phyloP scores from a whole-genome alignment of 2,113 vertebrate genomes.

The Scolopax mira region DNA sequence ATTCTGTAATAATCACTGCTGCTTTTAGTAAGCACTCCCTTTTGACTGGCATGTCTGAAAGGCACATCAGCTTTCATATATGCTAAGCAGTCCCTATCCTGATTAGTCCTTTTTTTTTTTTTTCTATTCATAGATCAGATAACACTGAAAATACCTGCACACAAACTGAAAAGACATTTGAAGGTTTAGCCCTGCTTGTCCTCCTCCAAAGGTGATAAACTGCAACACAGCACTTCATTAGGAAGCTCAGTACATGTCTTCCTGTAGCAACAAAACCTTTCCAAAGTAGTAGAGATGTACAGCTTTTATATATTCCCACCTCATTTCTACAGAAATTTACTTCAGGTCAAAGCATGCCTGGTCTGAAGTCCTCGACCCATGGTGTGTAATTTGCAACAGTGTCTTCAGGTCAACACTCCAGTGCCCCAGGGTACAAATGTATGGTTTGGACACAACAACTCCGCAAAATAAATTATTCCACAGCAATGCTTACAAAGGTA shows the following conservation, averaged over 20 bases:
- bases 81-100: slow-evolving; percentile 45
- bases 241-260: background rate
- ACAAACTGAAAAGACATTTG: slow-evolving; percentile 1
- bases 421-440: background rate
- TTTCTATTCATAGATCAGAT: slow-evolving; percentile 38
- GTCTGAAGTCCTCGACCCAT: background rate
- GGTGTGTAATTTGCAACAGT: background rate
- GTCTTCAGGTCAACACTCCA: background rate
- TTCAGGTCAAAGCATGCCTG: background rate
- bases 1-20: background rate
- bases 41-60: slow-evolving; percentile 37
- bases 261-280: background rate
- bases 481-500: background rate
- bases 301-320: background rate
- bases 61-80: slow-evolving; percentile 60
- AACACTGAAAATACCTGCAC: slow-evolving; percentile 39
- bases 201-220: background rate
- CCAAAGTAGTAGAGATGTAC: background rate
- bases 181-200: background rate
- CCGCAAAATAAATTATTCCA: slow-evolving; percentile 12
- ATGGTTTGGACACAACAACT: background rate
- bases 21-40: background rate
- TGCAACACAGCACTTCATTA: background rate
- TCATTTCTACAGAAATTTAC: slow-evolving; percentile 1
- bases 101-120: background rate